A percentile compares a stretch with the other conserved stretches of the same genome.
These are phyloP conservation scores for Diarsia mendica DNA, from an alignment of 2,888 invertebrate species.

Conservation along the genomic window DNA sequence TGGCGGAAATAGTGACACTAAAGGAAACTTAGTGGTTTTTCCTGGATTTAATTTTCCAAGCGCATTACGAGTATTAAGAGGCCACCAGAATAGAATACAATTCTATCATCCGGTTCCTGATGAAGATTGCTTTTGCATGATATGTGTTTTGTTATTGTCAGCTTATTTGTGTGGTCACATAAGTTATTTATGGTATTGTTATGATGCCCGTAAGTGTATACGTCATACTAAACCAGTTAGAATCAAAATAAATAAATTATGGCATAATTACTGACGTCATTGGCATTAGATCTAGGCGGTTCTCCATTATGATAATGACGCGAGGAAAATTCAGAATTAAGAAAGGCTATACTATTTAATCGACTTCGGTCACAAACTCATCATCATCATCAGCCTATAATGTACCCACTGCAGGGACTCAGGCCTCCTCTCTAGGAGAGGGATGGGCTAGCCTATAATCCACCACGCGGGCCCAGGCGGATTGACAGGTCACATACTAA, in stretches of 20 bases:
- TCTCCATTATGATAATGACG: no score
- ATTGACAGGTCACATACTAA: no score
- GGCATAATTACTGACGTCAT: neutral
- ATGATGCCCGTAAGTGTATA: no score
- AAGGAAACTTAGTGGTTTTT: constrained; percentile 16
- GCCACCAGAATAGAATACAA: constrained; percentile 3
- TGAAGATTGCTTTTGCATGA: neutral
- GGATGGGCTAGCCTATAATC: no score
- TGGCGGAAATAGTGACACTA: constrained; percentile 20
- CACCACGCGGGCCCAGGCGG: no score
- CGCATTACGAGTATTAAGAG: constrained; percentile 1
- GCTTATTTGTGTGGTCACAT: neutral
- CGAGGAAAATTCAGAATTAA: neutral
- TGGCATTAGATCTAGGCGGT: neutral
- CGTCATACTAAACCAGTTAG: neutral
- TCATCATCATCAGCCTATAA: no score
- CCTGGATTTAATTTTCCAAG: constrained; percentile 22
- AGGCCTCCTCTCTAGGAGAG: no score
- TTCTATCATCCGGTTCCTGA: neutral
- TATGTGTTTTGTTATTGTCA: neutral
- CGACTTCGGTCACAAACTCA: no score
- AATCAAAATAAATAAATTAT: neutral
- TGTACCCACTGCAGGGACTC: no score
- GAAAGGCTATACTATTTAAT: neutral
- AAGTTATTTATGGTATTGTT: neutral